A percentile compares a stretch with the other conserved stretches of the same genome.
Conservation (phyloP, 2,113 vertebrate species). For the Reinhardtius hippoglossoides region DNA sequence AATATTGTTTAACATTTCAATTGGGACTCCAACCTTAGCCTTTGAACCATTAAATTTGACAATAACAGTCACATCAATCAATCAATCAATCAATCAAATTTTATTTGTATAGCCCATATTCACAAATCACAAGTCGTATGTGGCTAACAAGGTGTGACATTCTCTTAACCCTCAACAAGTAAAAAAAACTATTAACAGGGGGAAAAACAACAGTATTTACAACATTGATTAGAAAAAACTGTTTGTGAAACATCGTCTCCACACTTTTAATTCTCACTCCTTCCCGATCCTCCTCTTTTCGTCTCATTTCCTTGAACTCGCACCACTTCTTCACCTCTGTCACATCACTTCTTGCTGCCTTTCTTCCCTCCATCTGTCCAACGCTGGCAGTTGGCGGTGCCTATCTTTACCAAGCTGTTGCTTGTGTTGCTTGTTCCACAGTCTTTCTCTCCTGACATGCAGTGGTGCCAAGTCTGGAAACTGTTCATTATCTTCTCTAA, state of each 20-base stretch:
- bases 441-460: conserved; percentile 68
- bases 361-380: conserved; percentile 74
- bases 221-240: too few species aligned
- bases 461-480: conserved; percentile 69
- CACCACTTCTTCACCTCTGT: conserved; percentile 64
- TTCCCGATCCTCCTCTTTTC: conserved; percentile 29
- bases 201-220: too few species aligned
- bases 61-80: background rate
- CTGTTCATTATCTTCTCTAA: conserved; percentile 72
- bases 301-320: conserved; percentile 57
- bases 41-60: conserved; percentile 20
- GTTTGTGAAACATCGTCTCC: conserved; percentile 25
- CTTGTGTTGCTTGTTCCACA: conserved; percentile 51
- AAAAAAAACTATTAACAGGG: too few species aligned
- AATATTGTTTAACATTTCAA: too few species aligned
- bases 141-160: too few species aligned
- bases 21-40: conserved; percentile 5
- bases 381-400: conserved; percentile 59
- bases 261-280: conserved; percentile 56
- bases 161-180: too few species aligned
- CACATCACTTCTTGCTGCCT: conserved; percentile 57
- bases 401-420: conserved; percentile 75
- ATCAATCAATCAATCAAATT: too few species aligned
- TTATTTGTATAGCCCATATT: too few species aligned
- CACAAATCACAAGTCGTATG: too few species aligned